These are phyloP conservation scores for Macaca nemestrina DNA, from an alignment of 2,113 vertebrate species.

Conservation along the genomic window DNA sequence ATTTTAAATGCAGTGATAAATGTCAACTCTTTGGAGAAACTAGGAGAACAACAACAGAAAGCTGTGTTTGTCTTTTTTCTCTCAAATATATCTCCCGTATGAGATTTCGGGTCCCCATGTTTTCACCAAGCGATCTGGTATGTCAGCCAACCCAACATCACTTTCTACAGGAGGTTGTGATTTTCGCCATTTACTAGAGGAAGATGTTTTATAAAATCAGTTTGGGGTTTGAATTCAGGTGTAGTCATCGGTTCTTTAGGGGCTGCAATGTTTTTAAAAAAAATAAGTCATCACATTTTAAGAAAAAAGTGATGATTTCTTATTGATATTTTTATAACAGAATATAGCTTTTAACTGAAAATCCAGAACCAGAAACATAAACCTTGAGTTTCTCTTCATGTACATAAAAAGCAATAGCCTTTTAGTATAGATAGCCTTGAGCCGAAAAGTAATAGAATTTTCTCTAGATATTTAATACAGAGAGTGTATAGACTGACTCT, in stretches of 20 bases:
- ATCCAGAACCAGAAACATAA: slow-evolving; percentile 28
- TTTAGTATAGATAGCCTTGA: not conserved
- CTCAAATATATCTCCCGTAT: not conserved
- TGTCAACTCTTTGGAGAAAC: slow-evolving; percentile 31
- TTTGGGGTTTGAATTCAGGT: not conserved
- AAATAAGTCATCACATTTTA: slow-evolving; percentile 8
- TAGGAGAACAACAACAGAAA: slow-evolving; percentile 31
- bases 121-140: not conserved
- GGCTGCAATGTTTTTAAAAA: slow-evolving; percentile 17
- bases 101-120: not conserved
- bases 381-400: not conserved
- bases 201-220: not conserved
- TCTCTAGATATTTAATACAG: slow-evolving; percentile 19
- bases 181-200: slow-evolving; percentile 1
- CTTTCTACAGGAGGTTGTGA: not conserved
- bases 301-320: slow-evolving; percentile 20
- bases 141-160: not conserved
- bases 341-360: slow-evolving; percentile 39
- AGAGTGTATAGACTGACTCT: not conserved
- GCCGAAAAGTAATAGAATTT: not conserved
- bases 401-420: not conserved
- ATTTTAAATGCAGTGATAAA: slow-evolving; percentile 51
- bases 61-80: not conserved
- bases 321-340: slow-evolving; percentile 49
- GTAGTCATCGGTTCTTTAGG: not conserved